Percentiles rank a stretch among this genome's conserved stretches.
These are phyloP conservation scores for Dendrophyllia cribrosa DNA, from an alignment of 64 coral and sea anemone genomes.

Conservation along the genomic window DNA sequence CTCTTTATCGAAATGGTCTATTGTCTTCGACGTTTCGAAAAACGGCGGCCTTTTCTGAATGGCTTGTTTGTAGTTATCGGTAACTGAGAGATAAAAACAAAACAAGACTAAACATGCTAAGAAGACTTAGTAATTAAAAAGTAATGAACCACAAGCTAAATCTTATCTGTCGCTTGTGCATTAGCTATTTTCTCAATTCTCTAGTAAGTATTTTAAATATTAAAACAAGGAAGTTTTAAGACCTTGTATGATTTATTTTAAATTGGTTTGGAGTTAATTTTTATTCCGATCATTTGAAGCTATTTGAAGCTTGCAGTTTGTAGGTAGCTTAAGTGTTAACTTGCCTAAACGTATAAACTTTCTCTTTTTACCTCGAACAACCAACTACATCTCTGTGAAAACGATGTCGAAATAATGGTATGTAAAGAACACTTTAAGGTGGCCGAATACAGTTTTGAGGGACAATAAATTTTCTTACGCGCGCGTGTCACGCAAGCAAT, in stretches of 20 bases:
- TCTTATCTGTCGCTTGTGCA: background rate
- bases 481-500: no score
- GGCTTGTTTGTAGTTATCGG: background rate
- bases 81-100: background rate
- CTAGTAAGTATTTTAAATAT: background rate
- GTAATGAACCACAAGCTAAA: background rate
- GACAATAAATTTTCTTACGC: no score
- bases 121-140: no score
- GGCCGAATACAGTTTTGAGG: no score
- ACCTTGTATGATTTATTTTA: background rate
- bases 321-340: no score
- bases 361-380: no score
- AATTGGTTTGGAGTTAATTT: no score
- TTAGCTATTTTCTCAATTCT: background rate
- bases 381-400: background rate
- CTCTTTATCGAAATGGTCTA: no score
- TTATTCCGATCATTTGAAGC: no score
- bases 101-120: background rate
- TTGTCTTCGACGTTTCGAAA: background rate
- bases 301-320: no score
- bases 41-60: background rate
- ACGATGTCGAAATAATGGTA: background rate
- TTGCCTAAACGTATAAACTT: no score
- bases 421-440: background rate
- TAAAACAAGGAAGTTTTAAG: background rate